These are phyloP conservation scores for Tachycineta bicolor DNA, from an alignment of 2,113 vertebrate species.

Conservation along the genomic window DNA sequence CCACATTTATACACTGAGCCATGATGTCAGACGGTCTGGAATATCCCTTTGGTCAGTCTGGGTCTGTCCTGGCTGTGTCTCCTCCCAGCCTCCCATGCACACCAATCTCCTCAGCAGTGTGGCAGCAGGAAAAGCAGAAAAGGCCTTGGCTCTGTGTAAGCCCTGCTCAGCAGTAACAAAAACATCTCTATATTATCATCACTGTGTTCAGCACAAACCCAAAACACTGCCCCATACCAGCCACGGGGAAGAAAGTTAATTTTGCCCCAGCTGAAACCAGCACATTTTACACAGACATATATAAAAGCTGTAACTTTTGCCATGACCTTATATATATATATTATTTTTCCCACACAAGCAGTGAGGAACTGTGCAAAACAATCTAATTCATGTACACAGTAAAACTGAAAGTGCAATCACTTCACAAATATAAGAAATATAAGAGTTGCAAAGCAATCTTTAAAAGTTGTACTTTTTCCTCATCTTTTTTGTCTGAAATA, in stretches of 20 bases:
- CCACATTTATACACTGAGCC: neutral
- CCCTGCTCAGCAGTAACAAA: neutral
- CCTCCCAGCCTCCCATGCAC: neutral
- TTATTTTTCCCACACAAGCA: neutral
- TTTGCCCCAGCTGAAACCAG: neutral
- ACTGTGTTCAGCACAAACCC: neutral
- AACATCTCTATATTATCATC: neutral
- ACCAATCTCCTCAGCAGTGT: neutral
- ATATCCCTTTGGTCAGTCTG: neutral
- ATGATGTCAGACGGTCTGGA: neutral
- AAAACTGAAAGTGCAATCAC: neutral
- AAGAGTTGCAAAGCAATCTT: neutral
- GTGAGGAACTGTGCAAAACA: neutral
- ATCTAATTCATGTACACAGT: neutral
- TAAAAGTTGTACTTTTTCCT: neutral
- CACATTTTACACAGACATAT: neutral
- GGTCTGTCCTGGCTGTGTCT: neutral
- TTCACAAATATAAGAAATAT: neutral
- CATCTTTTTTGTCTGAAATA: neutral
- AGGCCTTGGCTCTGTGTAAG: neutral
- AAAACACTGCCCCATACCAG: neutral
- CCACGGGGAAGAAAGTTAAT: neutral
- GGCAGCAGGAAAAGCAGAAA: neutral
- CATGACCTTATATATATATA: neutral
- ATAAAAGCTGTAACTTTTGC: neutral